phyloP scores from a whole-genome alignment of 2,888 invertebrate genomes.

The Alentia gelatinosa region DNA sequence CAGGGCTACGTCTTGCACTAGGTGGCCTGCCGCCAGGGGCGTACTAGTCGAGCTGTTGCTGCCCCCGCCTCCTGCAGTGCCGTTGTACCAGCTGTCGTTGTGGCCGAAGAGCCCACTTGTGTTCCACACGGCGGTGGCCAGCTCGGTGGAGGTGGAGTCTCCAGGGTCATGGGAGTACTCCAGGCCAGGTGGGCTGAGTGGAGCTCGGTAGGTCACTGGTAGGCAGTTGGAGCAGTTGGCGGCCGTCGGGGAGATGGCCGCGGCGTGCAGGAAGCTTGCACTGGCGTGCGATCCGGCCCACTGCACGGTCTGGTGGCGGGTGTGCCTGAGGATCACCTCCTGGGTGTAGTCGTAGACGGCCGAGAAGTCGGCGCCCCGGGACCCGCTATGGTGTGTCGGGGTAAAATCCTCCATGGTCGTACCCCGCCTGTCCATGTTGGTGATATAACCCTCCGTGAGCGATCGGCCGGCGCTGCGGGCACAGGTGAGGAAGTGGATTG shows the following conservation, averaged over 20 bases:
- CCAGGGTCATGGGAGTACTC: conserved; percentile 10
- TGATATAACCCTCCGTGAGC: background rate
- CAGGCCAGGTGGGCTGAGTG: conserved; percentile 26
- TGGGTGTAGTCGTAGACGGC: conserved; percentile 46
- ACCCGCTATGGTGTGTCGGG: conserved; percentile 5
- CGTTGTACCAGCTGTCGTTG: conserved; percentile 18
- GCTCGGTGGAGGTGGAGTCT: conserved; percentile 27
- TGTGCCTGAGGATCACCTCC: conserved; percentile 17
- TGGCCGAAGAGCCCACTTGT: background rate
- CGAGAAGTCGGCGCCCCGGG: conserved; percentile 34
- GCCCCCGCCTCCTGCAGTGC: background rate
- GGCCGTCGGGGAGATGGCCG: background rate
- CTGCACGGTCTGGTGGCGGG: conserved; percentile 26
- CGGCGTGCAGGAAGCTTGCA: background rate
- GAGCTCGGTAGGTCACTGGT: background rate
- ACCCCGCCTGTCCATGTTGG: conserved; percentile 15
- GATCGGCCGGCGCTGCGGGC: background rate
- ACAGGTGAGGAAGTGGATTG: no score
- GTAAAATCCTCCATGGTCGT: conserved; percentile 34
- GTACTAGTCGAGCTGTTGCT: background rate
- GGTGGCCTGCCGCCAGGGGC: background rate
- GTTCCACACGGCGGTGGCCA: conserved; percentile 7
- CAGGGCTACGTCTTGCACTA: conserved; percentile 69
- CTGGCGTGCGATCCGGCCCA: background rate
- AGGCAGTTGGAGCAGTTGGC: conserved; percentile 30